Base-by-base conservation (phyloP, 1,140 invertebrate genomes). In the Nylanderia fulva region DNA sequence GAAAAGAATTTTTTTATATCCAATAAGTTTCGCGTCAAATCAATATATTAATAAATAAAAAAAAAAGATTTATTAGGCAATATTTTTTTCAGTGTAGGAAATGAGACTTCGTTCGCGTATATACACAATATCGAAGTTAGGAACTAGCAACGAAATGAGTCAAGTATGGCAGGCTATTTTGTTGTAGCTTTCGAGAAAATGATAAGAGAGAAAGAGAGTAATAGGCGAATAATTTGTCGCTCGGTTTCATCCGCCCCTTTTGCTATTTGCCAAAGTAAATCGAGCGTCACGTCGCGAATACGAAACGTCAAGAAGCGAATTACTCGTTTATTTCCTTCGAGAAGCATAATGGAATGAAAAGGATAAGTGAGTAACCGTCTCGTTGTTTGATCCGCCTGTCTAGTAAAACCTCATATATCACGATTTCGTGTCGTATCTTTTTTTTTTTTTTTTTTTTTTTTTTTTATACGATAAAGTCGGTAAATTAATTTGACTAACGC, bases 201-300 rank as follows among this genome's bases (percentile, higher is more conserved):
- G 48, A 56, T 69, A 56, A 42, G 15, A 56, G 64, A 11, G 3
- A 42, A 9, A 56, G 64, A 11, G 3, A n/a, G 24, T 66, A 69
- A 71, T n/a, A n/a, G n/a, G 77, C 52, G 63, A 69, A 69, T 24
- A 66, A 66, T 79, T 68, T 79, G 15, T 27, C 5, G 42, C 61
- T 68, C 21, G 11, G 71, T 75, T 74, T 15, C 4, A 11, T 4
- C 54, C 36, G 71, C 48, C 6, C 56, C 24, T 3, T 18, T 52
- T 11, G 27, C 15, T 21, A 33, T 33, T 6, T 15, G 15, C 15
- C 45, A 15, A 48, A 48, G 45, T 48, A 48, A 48, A 48, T 48
- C 15, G 45, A 48, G 45, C 45, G 45, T 48, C 45, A 18, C 15
- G 15, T 48, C 15, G 45, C 15, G 45, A 48, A 48, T 48, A 48